Evolutionary conservation across 2,888 invertebrate species (phyloP).

Genomic region (Polydrusus pterygomalis): DNA sequence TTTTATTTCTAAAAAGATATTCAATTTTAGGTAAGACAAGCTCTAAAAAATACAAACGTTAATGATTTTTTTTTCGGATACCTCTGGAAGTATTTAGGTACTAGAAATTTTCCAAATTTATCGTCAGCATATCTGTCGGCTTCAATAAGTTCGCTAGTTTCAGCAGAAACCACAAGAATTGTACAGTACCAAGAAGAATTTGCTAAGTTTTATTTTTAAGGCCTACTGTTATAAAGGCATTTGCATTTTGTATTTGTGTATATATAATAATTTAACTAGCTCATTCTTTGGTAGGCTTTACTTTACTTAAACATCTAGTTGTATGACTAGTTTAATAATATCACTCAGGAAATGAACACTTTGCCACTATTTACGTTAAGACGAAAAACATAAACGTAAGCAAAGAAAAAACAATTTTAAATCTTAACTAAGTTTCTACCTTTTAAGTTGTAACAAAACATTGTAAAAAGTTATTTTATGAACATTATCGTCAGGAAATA

Average conservation of each 20-base stretch:
- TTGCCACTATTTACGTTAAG: constrained; percentile 43
- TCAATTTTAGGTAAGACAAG: no score
- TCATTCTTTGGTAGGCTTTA: constrained; percentile 69
- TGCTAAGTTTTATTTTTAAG: constrained; percentile 32
- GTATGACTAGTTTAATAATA: constrained; percentile 69
- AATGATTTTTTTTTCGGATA: no score
- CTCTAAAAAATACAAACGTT: no score
- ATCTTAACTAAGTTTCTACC: constrained; percentile 41
- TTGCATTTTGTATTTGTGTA: constrained; percentile 49
- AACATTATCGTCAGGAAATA: not conserved
- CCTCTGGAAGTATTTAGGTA: no score
- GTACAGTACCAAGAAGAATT: not conserved
- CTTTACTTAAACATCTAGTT: constrained; percentile 62
- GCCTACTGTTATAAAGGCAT: constrained; percentile 57
- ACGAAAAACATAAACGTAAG: constrained; percentile 31
- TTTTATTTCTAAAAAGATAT: no score
- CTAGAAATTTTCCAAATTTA: no score
- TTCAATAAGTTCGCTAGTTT: no score
- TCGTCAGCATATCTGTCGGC: no score
- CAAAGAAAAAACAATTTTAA: constrained; percentile 49
- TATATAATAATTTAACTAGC: constrained; percentile 56
- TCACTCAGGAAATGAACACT: constrained; percentile 65
- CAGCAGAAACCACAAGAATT: no score
- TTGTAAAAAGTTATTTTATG: not conserved
- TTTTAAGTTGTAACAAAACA: constrained; percentile 3